Base-by-base conservation (phyloP, 2,888 invertebrate genomes). In the Periphyllus acericola region DNA sequence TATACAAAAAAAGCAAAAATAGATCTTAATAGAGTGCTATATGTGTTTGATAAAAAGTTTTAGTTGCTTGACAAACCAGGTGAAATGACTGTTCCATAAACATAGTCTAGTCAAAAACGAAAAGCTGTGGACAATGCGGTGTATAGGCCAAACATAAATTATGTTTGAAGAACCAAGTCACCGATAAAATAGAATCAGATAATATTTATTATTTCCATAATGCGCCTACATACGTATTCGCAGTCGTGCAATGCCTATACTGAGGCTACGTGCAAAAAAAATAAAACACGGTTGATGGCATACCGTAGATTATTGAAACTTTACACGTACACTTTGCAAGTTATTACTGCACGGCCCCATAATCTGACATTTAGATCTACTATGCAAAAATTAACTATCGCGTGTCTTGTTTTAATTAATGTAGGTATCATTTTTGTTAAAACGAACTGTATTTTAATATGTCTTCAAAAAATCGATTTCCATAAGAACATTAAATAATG, bases 351-450 rank as follows among this genome's bases (percentile, higher is more conserved):
- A 25, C 66, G 25, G 25, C 14, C 25, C 40, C 40, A 46, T 81
- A 87, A 87, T 87, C 87, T 75, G 46, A 34, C 72, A n/a, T 60
- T 60, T 66, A 80, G 32, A 87, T 80, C 80, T 46, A 14, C 46
- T 17, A 75, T 60, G 25, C 66, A 19, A 74, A 87, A 80, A 74
- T 75, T 81, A 87, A 80, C 60, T 60, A 74, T 87, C 25, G 87
- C 87, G 87, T 87, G 87, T 81, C 60, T 66, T 9, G 60, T 87
- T 87, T 87, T 66, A 87, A 87, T 87, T 87, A 87, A 81, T 74
- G 81, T 40, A 40, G 60, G 52, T 40, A 72, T 87, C 72, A 74
- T 68, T 71, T 85, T 86, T 72, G 17, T 40, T 32, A 32, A 83
- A 66, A 76, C 55, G 21, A 60, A 60, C 76, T 25, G 66, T 25